These are phyloP conservation scores for Willowsia nigromaculata DNA, from an alignment of 2,888 invertebrate genomes.

Conservation along the genomic window DNA sequence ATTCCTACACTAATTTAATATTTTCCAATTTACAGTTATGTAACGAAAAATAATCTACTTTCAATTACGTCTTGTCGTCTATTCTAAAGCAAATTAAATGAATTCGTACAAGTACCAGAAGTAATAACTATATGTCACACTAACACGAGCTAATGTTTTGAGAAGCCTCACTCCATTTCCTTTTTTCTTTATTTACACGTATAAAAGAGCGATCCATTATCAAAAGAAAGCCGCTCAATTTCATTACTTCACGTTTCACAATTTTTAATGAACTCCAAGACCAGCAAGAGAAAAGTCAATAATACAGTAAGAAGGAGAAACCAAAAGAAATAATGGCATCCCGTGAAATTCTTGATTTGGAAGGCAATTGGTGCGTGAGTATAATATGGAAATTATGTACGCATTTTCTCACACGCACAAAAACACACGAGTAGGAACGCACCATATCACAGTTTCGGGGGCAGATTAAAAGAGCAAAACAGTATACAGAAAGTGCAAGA, in stretches of 20 bases:
- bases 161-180: background rate
- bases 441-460: conserved; percentile 6
- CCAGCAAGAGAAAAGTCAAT: background rate
- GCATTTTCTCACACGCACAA: background rate
- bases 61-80: background rate
- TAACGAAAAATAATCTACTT: background rate
- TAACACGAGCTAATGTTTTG: conserved; percentile 58
- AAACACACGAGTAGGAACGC: background rate
- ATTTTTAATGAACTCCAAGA: conserved; percentile 44
- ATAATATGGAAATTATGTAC: background rate
- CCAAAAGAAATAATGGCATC: background rate
- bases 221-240: conserved; percentile 47
- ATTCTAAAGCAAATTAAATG: background rate
- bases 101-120: background rate
- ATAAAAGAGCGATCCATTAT: background rate
- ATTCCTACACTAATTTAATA: background rate
- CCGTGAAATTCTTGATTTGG: conserved; percentile 59
- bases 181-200: background rate
- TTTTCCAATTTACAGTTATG: background rate
- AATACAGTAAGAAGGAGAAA: background rate
- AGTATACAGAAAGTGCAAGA: background rate
- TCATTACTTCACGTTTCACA: conserved; percentile 23
- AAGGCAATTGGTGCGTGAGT: conserved; percentile 63
- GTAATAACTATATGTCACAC: conserved; percentile 27
- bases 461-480: background rate